phyloP scores from a whole-genome alignment of 2,797 vertebrate species.

The Cygnus olor region DNA sequence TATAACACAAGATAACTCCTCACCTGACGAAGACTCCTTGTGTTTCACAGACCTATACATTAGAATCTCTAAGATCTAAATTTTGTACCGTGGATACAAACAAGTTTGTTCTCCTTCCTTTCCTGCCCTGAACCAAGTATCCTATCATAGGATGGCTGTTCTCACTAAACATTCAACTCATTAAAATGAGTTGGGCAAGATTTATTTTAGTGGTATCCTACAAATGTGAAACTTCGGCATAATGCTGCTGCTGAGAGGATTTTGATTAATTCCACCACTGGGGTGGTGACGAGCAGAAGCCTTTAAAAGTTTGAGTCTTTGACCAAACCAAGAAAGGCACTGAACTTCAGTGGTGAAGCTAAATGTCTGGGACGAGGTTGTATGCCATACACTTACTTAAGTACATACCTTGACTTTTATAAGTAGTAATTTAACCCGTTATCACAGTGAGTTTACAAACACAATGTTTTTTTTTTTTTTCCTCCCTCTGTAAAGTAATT shows the following conservation, averaged over 20 bases:
- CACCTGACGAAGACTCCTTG: not conserved
- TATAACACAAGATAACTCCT: not conserved
- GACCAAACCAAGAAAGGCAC: not conserved
- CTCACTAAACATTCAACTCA: not conserved
- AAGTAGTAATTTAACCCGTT: not conserved
- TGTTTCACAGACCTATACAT: not conserved
- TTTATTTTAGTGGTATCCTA: not conserved
- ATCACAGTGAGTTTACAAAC: slow-evolving; percentile 2
- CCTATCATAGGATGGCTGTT: not conserved
- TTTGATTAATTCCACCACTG: not conserved
- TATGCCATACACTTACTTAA: not conserved
- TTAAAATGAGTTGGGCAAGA: not conserved
- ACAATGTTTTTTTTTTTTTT: not conserved
- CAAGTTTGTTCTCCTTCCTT: not conserved
- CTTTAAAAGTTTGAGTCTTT: not conserved
- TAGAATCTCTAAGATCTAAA: not conserved
- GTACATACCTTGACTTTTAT: not conserved
- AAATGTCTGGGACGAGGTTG: not conserved
- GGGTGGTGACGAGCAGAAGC: not conserved
- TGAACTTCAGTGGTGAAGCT: not conserved
- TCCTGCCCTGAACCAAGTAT: not conserved
- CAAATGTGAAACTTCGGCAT: not conserved
- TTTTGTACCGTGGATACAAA: not conserved
- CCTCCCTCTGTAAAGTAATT: not conserved
- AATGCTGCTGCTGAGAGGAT: not conserved